Percentiles rank a stretch among this genome's conserved stretches.
These are phyloP conservation scores for Lophochroa leadbeateri DNA, from an alignment of 2,113 vertebrate genomes.

Conservation along the genomic window DNA sequence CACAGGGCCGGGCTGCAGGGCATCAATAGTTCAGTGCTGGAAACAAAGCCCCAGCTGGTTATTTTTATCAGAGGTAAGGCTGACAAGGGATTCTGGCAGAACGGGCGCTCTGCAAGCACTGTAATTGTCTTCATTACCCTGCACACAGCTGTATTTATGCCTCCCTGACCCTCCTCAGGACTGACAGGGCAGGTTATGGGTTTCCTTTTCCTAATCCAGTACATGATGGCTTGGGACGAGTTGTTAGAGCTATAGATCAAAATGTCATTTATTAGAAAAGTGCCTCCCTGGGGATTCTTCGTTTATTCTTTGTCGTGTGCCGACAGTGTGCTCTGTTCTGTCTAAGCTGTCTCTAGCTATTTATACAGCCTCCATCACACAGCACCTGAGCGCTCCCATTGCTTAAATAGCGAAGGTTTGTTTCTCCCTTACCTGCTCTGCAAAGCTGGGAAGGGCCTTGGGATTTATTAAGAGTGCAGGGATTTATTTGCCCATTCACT, in stretches of 20 bases:
- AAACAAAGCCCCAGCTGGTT: not conserved
- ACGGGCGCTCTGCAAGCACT: not conserved
- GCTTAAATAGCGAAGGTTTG: not conserved
- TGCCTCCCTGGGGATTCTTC: not conserved
- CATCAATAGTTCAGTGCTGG: fast-evolving
- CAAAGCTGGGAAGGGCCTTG: fast-evolving
- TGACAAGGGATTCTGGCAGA: not conserved
- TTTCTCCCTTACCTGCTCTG: not conserved
- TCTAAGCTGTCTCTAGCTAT: constrained; percentile 15
- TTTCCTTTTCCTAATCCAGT: not conserved
- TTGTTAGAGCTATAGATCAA: constrained; percentile 23
- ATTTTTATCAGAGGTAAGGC: not conserved
- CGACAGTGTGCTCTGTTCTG: not conserved
- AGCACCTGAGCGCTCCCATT: not conserved
- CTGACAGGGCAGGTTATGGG: not conserved
- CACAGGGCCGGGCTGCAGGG: fast-evolving
- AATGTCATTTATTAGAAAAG: constrained; percentile 12
- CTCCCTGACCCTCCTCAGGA: not conserved
- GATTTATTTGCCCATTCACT: not conserved
- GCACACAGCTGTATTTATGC: not conserved
- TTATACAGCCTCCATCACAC: not conserved
- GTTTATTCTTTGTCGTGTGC: not conserved
- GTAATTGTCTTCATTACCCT: not conserved
- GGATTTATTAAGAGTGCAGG: not conserved
- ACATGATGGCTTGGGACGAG: not conserved